Conservation (phyloP, 2,888 invertebrate genomes). For the Panopea generosa region DNA sequence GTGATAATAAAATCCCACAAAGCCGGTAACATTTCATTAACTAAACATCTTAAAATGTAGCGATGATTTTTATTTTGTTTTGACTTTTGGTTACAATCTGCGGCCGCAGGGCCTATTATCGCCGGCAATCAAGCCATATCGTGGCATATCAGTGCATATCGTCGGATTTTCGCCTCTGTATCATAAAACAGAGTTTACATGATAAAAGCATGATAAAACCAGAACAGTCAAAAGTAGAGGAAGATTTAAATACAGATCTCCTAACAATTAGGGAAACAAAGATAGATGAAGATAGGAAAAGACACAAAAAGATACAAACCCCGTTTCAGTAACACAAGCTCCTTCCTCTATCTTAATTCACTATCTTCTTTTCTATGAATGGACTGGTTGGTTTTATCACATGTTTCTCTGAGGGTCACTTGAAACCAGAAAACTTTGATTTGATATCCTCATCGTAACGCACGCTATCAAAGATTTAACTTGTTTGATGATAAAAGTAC, state of each 20-base stretch:
- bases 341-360: not conserved
- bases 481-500: slow-evolving; percentile 54
- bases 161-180: slow-evolving; percentile 35
- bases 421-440: slow-evolving; percentile 51
- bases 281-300: slow-evolving; percentile 27
- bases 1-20: slow-evolving; percentile 26
- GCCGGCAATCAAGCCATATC: slow-evolving; percentile 36
- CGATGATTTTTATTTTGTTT: slow-evolving; percentile 30
- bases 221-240: slow-evolving; percentile 24
- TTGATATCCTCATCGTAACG: slow-evolving; percentile 47
- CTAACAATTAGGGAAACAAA: slow-evolving; percentile 27
- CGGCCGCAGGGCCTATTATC: slow-evolving; percentile 1
- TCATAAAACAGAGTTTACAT: slow-evolving; percentile 43
- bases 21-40: not conserved
- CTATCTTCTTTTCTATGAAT: too few relatives aligned
- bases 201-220: slow-evolving; percentile 31
- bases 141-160: slow-evolving; percentile 27
- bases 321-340: not conserved
- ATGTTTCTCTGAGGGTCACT: slow-evolving; percentile 61
- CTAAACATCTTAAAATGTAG: not conserved
- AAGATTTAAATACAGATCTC: slow-evolving; percentile 28
- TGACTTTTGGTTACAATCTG: slow-evolving; percentile 20
- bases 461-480: slow-evolving; percentile 52
- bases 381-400: slow-evolving; percentile 30
- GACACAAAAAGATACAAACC: not conserved